These are phyloP conservation scores for Lonchura striata DNA, from an alignment of 2,113 vertebrate genomes.

Conservation along the genomic window DNA sequence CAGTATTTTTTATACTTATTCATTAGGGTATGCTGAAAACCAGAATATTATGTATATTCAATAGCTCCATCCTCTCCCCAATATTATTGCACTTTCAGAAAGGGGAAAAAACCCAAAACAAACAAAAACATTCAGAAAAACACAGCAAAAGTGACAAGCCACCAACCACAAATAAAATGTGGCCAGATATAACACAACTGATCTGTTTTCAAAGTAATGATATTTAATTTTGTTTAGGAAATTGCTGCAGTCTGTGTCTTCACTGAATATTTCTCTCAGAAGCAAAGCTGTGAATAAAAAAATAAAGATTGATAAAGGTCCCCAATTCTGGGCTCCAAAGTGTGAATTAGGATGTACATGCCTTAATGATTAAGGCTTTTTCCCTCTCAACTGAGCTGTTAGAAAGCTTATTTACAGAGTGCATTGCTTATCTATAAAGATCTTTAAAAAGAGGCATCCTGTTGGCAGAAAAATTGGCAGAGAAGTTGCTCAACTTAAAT, in stretches of 20 bases:
- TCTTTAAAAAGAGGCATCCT: neutral
- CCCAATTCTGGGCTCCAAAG: neutral
- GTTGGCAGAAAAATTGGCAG: slow-evolving; percentile 1
- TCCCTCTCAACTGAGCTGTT: neutral
- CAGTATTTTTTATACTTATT: neutral
- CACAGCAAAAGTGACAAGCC: fast-evolving
- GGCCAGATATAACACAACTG: neutral
- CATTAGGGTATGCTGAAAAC: neutral
- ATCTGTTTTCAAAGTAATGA: neutral
- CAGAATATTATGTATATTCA: neutral
- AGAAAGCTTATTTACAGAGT: neutral
- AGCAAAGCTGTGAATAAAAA: neutral
- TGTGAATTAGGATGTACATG: neutral
- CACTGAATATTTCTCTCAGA: neutral
- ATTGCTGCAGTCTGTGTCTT: fast-evolving
- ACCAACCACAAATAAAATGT: neutral
- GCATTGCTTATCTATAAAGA: neutral
- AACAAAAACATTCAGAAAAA: neutral
- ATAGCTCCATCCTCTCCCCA: neutral
- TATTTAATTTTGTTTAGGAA: neutral
- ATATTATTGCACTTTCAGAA: neutral
- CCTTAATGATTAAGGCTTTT: neutral
- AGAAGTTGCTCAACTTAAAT: neutral
- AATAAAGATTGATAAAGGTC: neutral
- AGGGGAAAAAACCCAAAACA: fast-evolving